phyloP scores from a whole-genome alignment of 2,888 invertebrate species.

The Scaptomyza flava region DNA sequence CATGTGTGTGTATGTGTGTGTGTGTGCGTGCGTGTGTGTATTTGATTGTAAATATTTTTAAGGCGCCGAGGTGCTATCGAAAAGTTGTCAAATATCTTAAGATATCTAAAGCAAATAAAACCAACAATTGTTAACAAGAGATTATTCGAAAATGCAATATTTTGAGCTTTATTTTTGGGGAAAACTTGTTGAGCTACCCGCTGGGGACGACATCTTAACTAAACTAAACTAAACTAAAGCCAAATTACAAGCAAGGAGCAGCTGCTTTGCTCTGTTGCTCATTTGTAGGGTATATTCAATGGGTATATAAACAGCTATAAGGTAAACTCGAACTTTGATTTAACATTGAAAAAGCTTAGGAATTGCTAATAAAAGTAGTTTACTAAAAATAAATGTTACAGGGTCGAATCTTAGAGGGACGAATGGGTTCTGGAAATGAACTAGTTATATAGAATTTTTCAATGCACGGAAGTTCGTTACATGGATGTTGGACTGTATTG shows the following conservation, averaged over 20 bases:
- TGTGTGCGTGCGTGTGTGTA: constrained; percentile 12
- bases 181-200: constrained; percentile 45
- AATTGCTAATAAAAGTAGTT: too few species aligned
- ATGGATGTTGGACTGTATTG: too few species aligned
- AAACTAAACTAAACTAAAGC: constrained; percentile 14
- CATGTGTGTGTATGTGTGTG: neutral
- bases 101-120: neutral
- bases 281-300: constrained; percentile 8
- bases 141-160: too few species aligned
- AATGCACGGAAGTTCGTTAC: too few species aligned
- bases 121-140: neutral
- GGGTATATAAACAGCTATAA: neutral
- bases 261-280: constrained; percentile 33
- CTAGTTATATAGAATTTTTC: too few species aligned
- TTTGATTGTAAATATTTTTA: constrained; percentile 37
- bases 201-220: neutral
- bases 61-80: constrained; percentile 34
- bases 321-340: neutral
- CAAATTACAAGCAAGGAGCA: constrained; percentile 55
- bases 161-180: too few species aligned
- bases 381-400: too few species aligned
- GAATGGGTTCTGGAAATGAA: too few species aligned
- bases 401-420: too few species aligned
- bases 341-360: neutral
- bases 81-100: constrained; percentile 34